Evolutionary conservation across 2,888 invertebrate genomes (phyloP), one percentile per base, ranked within the genome.

Genomic region (Emmelina monodactyla): DNA sequence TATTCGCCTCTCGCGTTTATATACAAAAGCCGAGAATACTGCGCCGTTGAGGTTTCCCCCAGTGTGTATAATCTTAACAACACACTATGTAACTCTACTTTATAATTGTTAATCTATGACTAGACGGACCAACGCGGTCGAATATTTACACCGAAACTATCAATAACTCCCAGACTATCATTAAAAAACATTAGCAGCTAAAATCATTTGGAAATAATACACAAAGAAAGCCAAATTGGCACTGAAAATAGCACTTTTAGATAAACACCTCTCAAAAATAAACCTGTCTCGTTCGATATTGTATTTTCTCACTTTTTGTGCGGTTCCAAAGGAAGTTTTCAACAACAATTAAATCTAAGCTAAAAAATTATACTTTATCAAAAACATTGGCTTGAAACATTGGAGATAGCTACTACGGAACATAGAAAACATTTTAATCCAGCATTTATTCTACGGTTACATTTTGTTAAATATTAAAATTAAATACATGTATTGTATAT

Each of bases 261-360:
- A n/a, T n/a, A n/a, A n/a, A n/a, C n/a, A n/a, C n/a, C n/a, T 64
- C 56, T 61, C 57, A 62, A 69, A 69, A 69, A 65, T 61, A 62
- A 62, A 51, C 50, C 46, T 54, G 53, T 51, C 48, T n/a, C 49
- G 49, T 47, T 47, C 44, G 34, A 19, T 19, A 19, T 5, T 19
- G 5, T 19, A 19, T 6, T 19, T 9, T 19, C 35, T 44, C 39
- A 44, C 19, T 32, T 19, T 76, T 78, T 78, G 76, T 78, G 76
- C 76, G 62, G 58, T 62, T 60, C 55, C 52, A 55, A 53, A 69
- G 76, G 75, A 75, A 78, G 75, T 72, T 39, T 52, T 53, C 59
- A n/a, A n/a, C 55, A 60, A 42, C 39, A 54, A 60, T 51, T 66
- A 70, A 65, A 56, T 38, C 54, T 60, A 58, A 47, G 49, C 48